phyloP scores from a whole-genome alignment of 2,888 invertebrate genomes.

The Pristionchus arcanus region DNA sequence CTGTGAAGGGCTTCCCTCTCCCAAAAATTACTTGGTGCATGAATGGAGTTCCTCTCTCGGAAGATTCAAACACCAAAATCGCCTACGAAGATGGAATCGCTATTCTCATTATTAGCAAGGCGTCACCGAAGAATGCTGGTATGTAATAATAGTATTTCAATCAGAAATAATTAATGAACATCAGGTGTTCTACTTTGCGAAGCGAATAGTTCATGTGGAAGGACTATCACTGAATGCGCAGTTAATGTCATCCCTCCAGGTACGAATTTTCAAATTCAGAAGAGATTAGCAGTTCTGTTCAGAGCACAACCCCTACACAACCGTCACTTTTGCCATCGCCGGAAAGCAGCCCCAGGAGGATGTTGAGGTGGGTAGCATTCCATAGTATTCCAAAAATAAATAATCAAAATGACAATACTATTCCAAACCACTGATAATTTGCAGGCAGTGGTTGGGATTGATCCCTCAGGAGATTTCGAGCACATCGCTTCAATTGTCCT shows the following conservation, averaged over 20 bases:
- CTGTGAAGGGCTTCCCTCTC: constrained; percentile 70
- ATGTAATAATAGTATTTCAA: not conserved
- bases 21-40: constrained; percentile 69
- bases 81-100: constrained; percentile 68
- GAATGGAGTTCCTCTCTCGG: constrained; percentile 58
- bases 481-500: constrained; percentile 40
- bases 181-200: constrained; percentile 63
- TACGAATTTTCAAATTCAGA: not conserved
- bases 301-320: not conserved
- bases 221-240: constrained; percentile 56
- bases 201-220: constrained; percentile 66
- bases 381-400: no score
- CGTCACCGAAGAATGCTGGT: constrained; percentile 49
- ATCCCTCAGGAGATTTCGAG: constrained; percentile 43
- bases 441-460: constrained; percentile 29
- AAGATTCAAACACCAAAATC: constrained; percentile 53
- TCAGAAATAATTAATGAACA: not conserved
- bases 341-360: constrained; percentile 43
- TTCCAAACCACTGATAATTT: not conserved
- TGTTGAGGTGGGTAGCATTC: constrained; percentile 35
- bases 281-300: not conserved
- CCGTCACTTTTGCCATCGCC: not conserved
- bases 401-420: no score
- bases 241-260: constrained; percentile 55
- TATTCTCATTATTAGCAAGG: constrained; percentile 57